A percentile compares a stretch with the other conserved stretches of the same genome.
Evolutionary conservation across 53 echinoderm and acorn worm species (phyloP).

Genomic region (Temnopleurus reevesii): DNA sequence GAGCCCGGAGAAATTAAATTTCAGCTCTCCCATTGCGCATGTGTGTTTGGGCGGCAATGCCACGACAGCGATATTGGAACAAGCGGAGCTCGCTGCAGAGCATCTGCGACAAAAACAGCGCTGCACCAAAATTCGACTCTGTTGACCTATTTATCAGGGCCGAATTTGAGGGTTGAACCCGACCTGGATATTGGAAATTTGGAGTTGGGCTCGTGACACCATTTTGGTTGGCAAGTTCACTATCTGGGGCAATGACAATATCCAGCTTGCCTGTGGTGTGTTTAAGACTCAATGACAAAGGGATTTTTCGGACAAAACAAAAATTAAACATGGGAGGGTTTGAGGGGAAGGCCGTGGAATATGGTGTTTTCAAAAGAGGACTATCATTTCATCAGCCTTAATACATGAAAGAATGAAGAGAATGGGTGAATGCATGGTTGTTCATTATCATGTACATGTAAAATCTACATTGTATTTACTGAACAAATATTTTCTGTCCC

Average conservation of each 20-base stretch:
- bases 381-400: too few relatives aligned
- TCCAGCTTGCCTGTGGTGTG: neutral
- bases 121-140: slow-evolving; percentile 25
- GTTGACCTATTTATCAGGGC: slow-evolving; percentile 39
- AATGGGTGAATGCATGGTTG: too few relatives aligned
- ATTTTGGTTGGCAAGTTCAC: slow-evolving; percentile 6
- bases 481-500: too few relatives aligned
- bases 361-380: too few relatives aligned
- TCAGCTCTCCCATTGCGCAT: slow-evolving; percentile 34
- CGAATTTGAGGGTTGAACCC: slow-evolving; percentile 9
- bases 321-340: too few relatives aligned
- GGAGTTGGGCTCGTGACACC: neutral
- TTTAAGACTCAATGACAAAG: too few relatives aligned
- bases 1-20: neutral
- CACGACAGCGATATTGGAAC: slow-evolving; percentile 29
- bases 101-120: slow-evolving; percentile 27
- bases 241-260: neutral
- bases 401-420: too few relatives aligned
- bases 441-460: too few relatives aligned
- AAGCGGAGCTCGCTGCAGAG: neutral
- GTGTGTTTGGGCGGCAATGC: neutral
- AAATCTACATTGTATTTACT: too few relatives aligned
- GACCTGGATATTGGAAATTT: neutral
- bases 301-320: too few relatives aligned
- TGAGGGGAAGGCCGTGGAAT: too few relatives aligned